phyloP scores from a whole-genome alignment of 2,888 invertebrate species.

The Isotomurus palustris region DNA sequence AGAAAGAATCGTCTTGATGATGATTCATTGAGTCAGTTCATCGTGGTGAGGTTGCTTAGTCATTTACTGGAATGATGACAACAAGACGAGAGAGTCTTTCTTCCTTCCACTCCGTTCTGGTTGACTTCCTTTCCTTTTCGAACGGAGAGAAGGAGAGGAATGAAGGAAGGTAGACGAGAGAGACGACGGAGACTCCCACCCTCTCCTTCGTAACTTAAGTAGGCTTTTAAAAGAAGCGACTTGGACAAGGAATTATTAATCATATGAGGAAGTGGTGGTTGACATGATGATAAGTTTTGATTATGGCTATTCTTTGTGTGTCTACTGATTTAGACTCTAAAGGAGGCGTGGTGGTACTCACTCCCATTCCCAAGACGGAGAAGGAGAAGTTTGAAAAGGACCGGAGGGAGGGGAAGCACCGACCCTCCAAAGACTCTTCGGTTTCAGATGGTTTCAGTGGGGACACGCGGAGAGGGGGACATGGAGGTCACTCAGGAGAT shows the following conservation, averaged over 20 bases:
- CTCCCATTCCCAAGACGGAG: constrained; percentile 38
- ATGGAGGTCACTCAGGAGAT: constrained; percentile 32
- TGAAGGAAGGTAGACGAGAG: no score
- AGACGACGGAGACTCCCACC: background rate
- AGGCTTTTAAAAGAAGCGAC: no score
- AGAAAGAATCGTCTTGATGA: constrained; percentile 4
- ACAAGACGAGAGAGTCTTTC: background rate
- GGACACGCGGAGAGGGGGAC: constrained; percentile 23
- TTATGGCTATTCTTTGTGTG: background rate
- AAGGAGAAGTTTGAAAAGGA: constrained; percentile 38
- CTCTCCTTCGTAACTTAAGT: background rate
- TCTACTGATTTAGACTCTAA: constrained; percentile 5
- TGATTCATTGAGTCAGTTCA: constrained; percentile 8
- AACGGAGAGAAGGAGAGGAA: no score
- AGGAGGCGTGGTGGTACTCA: constrained; percentile 43
- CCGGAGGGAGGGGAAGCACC: constrained; percentile 13
- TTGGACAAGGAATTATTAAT: constrained; percentile 5
- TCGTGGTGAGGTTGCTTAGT: background rate
- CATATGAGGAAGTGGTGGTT: background rate
- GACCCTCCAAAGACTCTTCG: constrained; percentile 7
- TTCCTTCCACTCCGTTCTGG: background rate
- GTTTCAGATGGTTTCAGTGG: constrained; percentile 18
- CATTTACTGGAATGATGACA: background rate
- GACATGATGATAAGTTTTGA: background rate
- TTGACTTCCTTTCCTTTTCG: background rate